Base-by-base conservation (phyloP, 2,797 vertebrate species). In the Okamejei kenojei region DNA sequence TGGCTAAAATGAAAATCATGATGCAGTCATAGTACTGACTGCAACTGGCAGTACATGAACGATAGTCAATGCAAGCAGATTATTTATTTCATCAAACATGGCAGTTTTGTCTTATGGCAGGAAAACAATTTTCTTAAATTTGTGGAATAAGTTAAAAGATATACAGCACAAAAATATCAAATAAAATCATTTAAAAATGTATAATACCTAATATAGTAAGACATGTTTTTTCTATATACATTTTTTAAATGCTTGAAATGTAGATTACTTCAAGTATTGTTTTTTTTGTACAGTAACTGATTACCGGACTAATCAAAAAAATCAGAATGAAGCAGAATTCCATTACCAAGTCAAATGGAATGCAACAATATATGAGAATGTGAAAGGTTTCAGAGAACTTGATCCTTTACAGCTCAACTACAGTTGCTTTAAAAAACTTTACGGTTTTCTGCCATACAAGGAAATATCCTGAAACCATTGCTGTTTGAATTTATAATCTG, bases 331-430 rank as follows among this genome's bases (percentile, higher is more conserved):
- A 92, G 23, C 71, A 92, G 11, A 54, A 92, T 92, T 54, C 71
- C 90, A 92, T 92, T 92, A 92, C 90, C 74, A 58, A 76, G 35
- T 76, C 73, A 29, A 92, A 92, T 92, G 90, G 90, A 76, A 92
- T 92, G 90, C 32, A 26, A 92, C 38, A 45, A 58, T 74, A 73
- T 73, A 76, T 74, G 73, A 71, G 71, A 92, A 92, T 92, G 23
- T 76, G 38, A 76, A 91, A 73, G n/a, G 90, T 92, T 92, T 71
- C 86, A 35, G 29, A n/a, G 68, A 92, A 32, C 73, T 58, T 91
- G 74, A 91, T 91, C 68, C 82, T 86, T 68, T 88, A 35, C 29
- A 88, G 84, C 84, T 76, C 35, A 76, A 92, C 23, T 23, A 54
- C 74, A 26, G 68, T 92, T 76, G 71, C 45, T 92, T 71, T 91